Conservation (phyloP, 2,888 invertebrate species). For the Cheiracanthium punctorium region DNA sequence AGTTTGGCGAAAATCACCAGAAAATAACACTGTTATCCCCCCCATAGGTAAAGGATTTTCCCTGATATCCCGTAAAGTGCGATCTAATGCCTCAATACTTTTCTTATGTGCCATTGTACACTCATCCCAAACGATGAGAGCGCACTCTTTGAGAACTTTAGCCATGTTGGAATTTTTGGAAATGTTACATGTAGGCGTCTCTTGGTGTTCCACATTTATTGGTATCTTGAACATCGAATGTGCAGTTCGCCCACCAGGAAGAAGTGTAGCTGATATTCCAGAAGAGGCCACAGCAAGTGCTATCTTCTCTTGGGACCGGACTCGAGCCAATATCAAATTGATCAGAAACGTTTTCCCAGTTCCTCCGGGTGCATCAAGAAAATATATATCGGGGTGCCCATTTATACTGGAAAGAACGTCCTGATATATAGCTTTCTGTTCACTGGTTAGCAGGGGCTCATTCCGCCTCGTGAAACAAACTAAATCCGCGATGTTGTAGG, state of each 20-base stretch:
- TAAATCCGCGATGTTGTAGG: too few relatives aligned
- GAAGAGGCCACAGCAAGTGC: not conserved
- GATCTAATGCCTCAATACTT: not conserved
- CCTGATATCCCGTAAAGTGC: not conserved
- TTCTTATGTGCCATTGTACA: constrained; percentile 17
- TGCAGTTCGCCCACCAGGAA: too few relatives aligned
- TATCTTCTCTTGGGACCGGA: not conserved
- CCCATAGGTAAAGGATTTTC: not conserved
- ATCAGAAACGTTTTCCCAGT: not conserved
- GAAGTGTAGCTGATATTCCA: not conserved
- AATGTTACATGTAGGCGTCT: too few relatives aligned
- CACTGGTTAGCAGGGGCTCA: too few relatives aligned
- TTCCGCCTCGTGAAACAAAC: too few relatives aligned
- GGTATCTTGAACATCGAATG: too few relatives aligned
- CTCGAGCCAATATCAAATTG: not conserved
- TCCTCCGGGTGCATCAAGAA: not conserved
- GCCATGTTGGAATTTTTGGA: too few relatives aligned
- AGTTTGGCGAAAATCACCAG: constrained; percentile 22
- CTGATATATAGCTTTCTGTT: too few relatives aligned
- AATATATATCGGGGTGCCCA: not conserved
- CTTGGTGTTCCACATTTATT: too few relatives aligned
- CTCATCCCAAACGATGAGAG: constrained; percentile 23
- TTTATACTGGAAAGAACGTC: too few relatives aligned
- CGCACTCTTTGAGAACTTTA: not conserved
- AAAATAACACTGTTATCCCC: not conserved